Evolutionary conservation across 2,888 invertebrate genomes (phyloP), one percentile per base, ranked within the genome.

Genomic region (Lasioglossum leucozonium): DNA sequence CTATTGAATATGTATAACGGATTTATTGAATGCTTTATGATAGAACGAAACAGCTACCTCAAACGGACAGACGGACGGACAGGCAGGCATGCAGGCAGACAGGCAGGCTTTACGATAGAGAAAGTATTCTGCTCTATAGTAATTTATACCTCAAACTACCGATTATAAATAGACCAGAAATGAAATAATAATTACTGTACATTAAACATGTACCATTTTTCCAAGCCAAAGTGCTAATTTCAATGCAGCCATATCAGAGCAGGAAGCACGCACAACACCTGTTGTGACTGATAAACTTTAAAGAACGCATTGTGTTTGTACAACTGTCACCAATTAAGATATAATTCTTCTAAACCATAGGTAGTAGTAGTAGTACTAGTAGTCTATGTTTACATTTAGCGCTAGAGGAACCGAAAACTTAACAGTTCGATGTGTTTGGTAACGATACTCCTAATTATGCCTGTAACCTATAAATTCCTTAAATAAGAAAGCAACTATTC

Each of bases 51-150:
- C 78, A 84, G 87, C 90, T 91, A 91, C 90, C 81, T 87, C 87
- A 91, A 90, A 91, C 87, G 91, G 91, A 92, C 91, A 91, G 91
- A 92, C 91, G 89, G 90, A 90, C 91, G 89, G 87, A 87, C 88
- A 89, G 80, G 90, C 87, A 89, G 85, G 88, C 88, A 89, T 86
- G 89, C 89, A 92, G 88, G 91, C 89, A 89, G 87, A 85, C 85
- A 91, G 74, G 88, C 89, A 91, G 88, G 88, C 88, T 88, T 72
- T 90, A 85, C 69, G n/a, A 87, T 72, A 83, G 88, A 78, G 75
- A 89, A 51, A 86, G 69, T 84, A 86, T 71, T 44, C 47, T 82
- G 74, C 62, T 82, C 72, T 81, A 62, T 62, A 81, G 75, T 71
- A 58, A 69, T 72, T 86, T 74, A 42, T 73, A 72, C 65, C 30